A percentile compares a stretch with the other conserved stretches of the same genome.
Conservation (phyloP, 2,797 vertebrate genomes). For the Smutsia temminckii region DNA sequence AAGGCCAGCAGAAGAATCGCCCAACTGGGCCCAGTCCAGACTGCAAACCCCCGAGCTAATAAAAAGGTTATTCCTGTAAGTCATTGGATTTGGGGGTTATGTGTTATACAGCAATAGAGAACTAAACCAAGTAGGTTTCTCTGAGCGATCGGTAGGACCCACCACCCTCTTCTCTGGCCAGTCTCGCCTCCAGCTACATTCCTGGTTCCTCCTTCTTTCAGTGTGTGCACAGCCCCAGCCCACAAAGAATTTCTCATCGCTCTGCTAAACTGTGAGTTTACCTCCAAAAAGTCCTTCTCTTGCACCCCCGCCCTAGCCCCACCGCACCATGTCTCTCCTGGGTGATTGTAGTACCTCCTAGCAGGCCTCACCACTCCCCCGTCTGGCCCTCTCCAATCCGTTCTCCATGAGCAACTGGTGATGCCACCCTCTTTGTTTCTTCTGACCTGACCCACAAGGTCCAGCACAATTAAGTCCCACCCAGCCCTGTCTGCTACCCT, state of each 20-base stretch:
- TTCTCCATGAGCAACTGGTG: not conserved
- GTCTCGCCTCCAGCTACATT: not conserved
- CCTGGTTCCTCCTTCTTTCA: fast-evolving
- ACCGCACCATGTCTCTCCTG: not conserved
- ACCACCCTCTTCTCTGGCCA: not conserved
- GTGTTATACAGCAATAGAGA: not conserved
- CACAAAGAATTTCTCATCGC: not conserved
- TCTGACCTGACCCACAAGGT: not conserved
- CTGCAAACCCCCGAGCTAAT: not conserved
- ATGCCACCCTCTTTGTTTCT: not conserved
- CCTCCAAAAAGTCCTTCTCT: not conserved
- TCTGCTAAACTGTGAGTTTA: not conserved
- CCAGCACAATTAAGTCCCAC: no score
- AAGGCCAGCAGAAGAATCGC: not conserved
- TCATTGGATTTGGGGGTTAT: not conserved
- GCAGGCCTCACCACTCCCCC: fast-evolving
- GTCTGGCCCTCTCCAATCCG: no score
- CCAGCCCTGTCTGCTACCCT: not conserved
- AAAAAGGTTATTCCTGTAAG: not conserved
- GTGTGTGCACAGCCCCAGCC: not conserved
- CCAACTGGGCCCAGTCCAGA: not conserved
- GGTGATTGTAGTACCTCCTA: not conserved
- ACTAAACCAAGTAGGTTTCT: not conserved
- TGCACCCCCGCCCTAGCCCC: no score
- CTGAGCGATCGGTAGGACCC: not conserved